Percentiles rank a stretch among this genome's conserved stretches.
Evolutionary conservation across 1,140 invertebrate species (phyloP).

Genomic region (Notospermus geniculatus): DNA sequence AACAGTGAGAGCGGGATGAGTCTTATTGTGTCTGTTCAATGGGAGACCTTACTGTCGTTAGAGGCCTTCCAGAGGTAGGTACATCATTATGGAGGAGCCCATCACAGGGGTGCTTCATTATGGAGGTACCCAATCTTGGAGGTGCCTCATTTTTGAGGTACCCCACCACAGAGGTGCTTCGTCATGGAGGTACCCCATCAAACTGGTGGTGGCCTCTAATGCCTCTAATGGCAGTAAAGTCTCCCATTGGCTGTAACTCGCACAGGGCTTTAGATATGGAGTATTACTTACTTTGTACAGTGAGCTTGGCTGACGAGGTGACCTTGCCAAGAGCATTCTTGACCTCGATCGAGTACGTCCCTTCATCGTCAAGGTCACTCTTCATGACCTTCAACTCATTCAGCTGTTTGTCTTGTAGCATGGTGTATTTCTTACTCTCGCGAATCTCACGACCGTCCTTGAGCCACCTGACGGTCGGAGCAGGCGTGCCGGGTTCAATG

Average conservation of each 20-base stretch:
- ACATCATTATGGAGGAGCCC: background rate
- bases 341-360: slow-evolving; percentile 45
- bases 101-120: too few species aligned
- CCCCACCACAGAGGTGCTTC: too few species aligned
- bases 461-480: slow-evolving; percentile 43
- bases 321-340: slow-evolving; percentile 47
- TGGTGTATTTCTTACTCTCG: background rate
- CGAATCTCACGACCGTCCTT: slow-evolving; percentile 33
- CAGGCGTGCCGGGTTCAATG: slow-evolving; percentile 40
- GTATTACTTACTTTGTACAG: slow-evolving; percentile 50
- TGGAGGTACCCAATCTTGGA: too few species aligned
- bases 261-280: background rate
- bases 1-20: background rate
- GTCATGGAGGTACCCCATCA: too few species aligned
- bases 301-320: slow-evolving; percentile 47
- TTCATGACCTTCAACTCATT: slow-evolving; percentile 35
- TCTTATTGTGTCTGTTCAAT: slow-evolving; percentile 1
- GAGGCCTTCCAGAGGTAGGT: background rate
- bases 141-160: too few species aligned
- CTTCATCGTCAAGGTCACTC: slow-evolving; percentile 47
- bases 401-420: background rate
- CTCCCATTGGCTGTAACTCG: too few species aligned
- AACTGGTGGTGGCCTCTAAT: too few species aligned
- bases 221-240: too few species aligned
- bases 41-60: too few species aligned